A percentile compares a stretch with the other conserved stretches of the same genome.
Evolutionary conservation across 2,113 vertebrate genomes (phyloP).

Genomic region (Aviceda subcristata): DNA sequence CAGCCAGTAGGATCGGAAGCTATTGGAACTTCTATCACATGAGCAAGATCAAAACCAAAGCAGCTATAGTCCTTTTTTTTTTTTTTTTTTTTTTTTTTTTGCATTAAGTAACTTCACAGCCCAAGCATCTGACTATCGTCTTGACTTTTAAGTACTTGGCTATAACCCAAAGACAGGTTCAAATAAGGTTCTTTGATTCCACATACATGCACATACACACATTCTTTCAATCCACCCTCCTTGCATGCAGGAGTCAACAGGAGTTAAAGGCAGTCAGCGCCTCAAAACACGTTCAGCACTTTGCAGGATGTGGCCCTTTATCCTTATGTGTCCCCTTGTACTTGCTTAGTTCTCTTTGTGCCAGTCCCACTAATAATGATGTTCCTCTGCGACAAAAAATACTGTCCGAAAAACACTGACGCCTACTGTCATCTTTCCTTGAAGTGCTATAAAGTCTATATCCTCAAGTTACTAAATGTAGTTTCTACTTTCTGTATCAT

Average conservation of each 20-base stretch:
- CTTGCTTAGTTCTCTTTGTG: neutral
- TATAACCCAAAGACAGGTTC: conserved; percentile 26
- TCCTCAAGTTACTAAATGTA: neutral
- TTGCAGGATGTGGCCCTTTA: neutral
- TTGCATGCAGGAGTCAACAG: neutral
- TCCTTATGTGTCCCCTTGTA: neutral
- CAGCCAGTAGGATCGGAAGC: conserved; percentile 9
- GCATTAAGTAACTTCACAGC: conserved; percentile 33
- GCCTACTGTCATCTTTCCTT: neutral
- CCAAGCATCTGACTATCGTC: conserved; percentile 35
- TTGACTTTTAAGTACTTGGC: conserved; percentile 52
- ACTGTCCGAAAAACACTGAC: neutral
- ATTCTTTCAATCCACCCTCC: neutral
- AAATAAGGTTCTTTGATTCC: conserved; percentile 51
- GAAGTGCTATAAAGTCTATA: neutral
- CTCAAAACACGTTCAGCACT: neutral
- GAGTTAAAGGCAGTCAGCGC: neutral
- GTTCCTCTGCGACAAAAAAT: neutral
- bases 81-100: neutral
- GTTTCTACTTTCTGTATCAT: neutral
- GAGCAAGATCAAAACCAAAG: conserved; percentile 62
- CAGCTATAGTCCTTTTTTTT: neutral
- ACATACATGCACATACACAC: neutral
- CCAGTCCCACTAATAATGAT: neutral
- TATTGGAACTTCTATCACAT: conserved; percentile 50